Base-by-base conservation (phyloP, 2,888 invertebrate species). In the Hartigia nigra region DNA sequence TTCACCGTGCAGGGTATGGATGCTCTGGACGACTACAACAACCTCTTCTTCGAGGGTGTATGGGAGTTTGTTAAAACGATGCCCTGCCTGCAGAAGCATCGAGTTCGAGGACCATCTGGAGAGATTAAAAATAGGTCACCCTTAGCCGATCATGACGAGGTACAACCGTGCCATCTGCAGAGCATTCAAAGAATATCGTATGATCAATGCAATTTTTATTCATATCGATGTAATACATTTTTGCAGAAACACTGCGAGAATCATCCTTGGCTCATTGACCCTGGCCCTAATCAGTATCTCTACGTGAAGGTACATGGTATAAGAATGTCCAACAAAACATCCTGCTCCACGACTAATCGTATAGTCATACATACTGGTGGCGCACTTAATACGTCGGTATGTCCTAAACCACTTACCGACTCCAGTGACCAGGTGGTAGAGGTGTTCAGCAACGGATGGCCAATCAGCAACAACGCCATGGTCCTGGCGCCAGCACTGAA, bases 361-460 rank as follows among this genome's bases (percentile, higher is more conserved):
- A 95, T 97, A 80, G 94, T 96, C 4, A 94, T 97, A 5, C 96
- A 96, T 88, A 95, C 96, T 74, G 95, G 95, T 0, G 94, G 95
- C 36, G 86, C 93, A n/a, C 90, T 93, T 0, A 94, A 94, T 31
- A 93, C 93, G 69, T 93, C 94, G 75, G 94, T 95, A 72, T 95
- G 95, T 85, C 95, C 94, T 0, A 92, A 93, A 81, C 92, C 92
- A 74, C 91, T 92, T 2, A 89, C 92, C 72, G 93, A 93, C 74
- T 91, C 92, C 74, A 93, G 94, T 37, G 94, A 95, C 79, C 94
- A 95, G 82, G 92, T 95, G 82, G 96, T 96, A 32, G 96, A 96
- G 92, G 95, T 97, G 76, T 97, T 97, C 91, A 97, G 97, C 75
- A 95, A 96, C 86, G 97, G 97, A 69, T 97, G 97, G 97, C 91